These are phyloP conservation scores for Chlorops oryzae DNA, from an alignment of 1,140 invertebrate genomes.

Conservation along the genomic window DNA sequence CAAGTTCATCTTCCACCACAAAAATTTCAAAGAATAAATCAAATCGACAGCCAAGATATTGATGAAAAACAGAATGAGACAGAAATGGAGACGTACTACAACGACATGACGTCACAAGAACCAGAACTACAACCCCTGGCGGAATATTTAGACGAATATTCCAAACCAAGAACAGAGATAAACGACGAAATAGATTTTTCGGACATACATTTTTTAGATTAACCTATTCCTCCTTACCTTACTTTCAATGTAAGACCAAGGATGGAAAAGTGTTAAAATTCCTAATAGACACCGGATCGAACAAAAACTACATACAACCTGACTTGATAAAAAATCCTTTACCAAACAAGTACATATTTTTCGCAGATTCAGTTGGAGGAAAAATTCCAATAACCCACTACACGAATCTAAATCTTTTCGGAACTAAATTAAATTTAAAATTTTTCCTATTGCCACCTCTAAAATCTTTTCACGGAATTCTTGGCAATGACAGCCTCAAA, in stretches of 20 bases:
- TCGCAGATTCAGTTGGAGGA: slow-evolving; percentile 9
- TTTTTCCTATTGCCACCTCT: slow-evolving; percentile 10
- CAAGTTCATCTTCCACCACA: neutral
- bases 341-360: slow-evolving; percentile 4
- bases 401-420: slow-evolving; percentile 8
- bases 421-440: slow-evolving; percentile 1
- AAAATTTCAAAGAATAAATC: neutral
- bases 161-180: too few relatives aligned
- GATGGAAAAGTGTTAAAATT: slow-evolving; percentile 9
- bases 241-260: slow-evolving; percentile 8
- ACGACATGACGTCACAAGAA: too few relatives aligned
- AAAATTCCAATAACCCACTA: slow-evolving; percentile 8
- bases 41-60: neutral
- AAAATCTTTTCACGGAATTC: slow-evolving; percentile 1
- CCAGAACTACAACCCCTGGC: neutral
- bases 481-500: slow-evolving; percentile 8
- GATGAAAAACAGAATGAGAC: neutral
- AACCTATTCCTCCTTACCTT: slow-evolving; percentile 2
- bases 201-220: slow-evolving; percentile 15
- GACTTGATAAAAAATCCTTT: slow-evolving; percentile 5
- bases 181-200: neutral
- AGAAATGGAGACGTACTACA: neutral
- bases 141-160: neutral
- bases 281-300: slow-evolving; percentile 12
- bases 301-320: slow-evolving; percentile 14